Evolutionary conservation across 2,888 invertebrate genomes (phyloP), one percentile per base, ranked within the genome.

Genomic region (Parnassius mnemosyne): DNA sequence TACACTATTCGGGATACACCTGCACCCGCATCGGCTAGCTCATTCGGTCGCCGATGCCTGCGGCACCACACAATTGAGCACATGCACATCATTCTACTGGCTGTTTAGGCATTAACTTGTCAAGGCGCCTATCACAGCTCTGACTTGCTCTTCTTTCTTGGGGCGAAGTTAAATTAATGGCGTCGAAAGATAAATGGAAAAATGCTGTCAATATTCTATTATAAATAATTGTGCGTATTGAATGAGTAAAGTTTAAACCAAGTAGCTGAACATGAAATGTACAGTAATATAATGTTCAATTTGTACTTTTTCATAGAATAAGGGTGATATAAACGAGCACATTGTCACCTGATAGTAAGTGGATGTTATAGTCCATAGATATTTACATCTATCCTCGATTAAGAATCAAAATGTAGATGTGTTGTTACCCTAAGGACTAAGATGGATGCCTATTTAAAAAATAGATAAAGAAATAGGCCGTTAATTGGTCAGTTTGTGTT

Each of bases 11-110:
- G 73, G 70, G 77, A 77, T 76, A 76, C 80, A 82, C 78, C 81
- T 78, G 77, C 75, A 76, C 74, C 71, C 77, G 65, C 74, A 87
- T 85, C 83, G 79, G 79, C 84, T 84, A 85, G 85, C 82, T 85
- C 7, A 34, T 34, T 34, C 86, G 75, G 86, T 84, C 83, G 84
- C 76, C 76, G 72, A 71, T 76, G 72, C 71, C 68, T 72, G 74
- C 69, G 67, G 70, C 68, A 69, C 66, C 69, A 65, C 71, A 66
- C 71, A 71, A 72, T 71, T 69, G 57, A 51, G 53, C 55, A 49
- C 13, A 57, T 51, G 43, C 50, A 60, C 62, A 60, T 62, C 60
- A 59, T 53, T 60, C 43, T n/a, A 44, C 16, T 49, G 52, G 50
- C 54, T 50, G 58, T 63, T 53, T 41, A 42, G 53, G 63, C 68